A percentile compares a stretch with the other conserved stretches of the same genome.
Conservation (phyloP, 2,797 vertebrate genomes). For the Percopsis omiscomaycus region DNA sequence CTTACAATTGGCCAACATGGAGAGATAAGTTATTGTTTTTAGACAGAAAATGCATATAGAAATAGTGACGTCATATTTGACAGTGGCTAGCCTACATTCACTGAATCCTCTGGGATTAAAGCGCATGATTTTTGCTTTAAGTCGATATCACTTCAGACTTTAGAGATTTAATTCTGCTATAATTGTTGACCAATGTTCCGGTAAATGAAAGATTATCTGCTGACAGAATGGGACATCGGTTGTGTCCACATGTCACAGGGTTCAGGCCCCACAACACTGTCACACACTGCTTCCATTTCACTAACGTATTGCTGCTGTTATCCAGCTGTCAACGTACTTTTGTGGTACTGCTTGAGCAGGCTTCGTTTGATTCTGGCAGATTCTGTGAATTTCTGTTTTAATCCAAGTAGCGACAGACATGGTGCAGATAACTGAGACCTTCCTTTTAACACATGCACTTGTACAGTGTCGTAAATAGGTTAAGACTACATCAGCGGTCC, state of each 20-base stretch:
- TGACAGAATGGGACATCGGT: neutral
- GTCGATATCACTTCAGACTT: constrained; percentile 7
- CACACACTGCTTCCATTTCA: neutral
- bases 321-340: neutral
- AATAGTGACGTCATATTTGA: constrained; percentile 3
- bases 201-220: constrained; percentile 4
- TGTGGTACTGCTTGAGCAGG: neutral
- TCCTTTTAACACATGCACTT: no score
- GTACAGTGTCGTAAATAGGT: no score
- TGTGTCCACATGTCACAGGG: neutral
- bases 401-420: neutral
- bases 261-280: neutral
- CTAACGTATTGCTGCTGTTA: neutral
- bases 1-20: neutral
- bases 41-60: neutral
- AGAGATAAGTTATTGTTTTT: neutral
- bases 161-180: constrained; percentile 3
- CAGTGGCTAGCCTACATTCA: constrained; percentile 3
- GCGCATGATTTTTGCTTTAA: neutral
- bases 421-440: no score
- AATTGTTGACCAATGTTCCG: constrained; percentile 4
- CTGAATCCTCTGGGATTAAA: constrained; percentile 10
- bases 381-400: neutral
- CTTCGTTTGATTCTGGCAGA: neutral
- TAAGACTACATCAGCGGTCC: no score